Evolutionary conservation across 2,888 invertebrate genomes (phyloP), one percentile per base, ranked within the genome.

Genomic region (Phorcus lineatus): DNA sequence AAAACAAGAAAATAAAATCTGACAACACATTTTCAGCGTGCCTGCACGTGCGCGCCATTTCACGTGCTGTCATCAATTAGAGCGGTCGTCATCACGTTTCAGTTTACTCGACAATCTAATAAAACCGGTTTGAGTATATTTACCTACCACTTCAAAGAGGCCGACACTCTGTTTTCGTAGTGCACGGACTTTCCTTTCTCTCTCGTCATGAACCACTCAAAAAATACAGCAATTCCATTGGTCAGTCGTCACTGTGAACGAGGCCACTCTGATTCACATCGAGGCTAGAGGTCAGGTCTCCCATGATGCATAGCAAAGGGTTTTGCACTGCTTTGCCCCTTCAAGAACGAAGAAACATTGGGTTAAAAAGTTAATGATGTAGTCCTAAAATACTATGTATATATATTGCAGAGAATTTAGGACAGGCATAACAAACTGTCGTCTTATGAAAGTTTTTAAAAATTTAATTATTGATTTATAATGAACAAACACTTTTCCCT

Each of bases 71-170:
- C 70, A 70, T 70, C 70, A 70, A 70, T 70, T 70, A 70, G 40
- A 70, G 19, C 28, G 28, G 70, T 19, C 17, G 70, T 36, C 31
- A 19, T 36, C 28, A 19, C 36, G 31, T 70, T 36, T 70, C 70
- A 17, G 70, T 40, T 70, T 70, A 70, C 70, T 40, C 70, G 31
- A 36, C 70, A 36, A 70, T 70, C 70, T 70, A 31, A 31, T 70
- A 40, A 40, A 70, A 70, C 70, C 70, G 70, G 70, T 70, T 70
- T 70, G 70, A 70, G 70, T 70, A 36, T 70, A 70, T 70, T 70
- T 70, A 70, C 70, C 70, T 70, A 31, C 36, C 36, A 70, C 70
- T 70, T 70, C 70, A 70, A 70, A 70, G 70, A 70, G 19, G 36
- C 28, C 70, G 70, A 40, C 70, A 70, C 36, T 19, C 36, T 70